phyloP scores from a whole-genome alignment of 2,113 vertebrate species.

The Erpornis zantholeuca region DNA sequence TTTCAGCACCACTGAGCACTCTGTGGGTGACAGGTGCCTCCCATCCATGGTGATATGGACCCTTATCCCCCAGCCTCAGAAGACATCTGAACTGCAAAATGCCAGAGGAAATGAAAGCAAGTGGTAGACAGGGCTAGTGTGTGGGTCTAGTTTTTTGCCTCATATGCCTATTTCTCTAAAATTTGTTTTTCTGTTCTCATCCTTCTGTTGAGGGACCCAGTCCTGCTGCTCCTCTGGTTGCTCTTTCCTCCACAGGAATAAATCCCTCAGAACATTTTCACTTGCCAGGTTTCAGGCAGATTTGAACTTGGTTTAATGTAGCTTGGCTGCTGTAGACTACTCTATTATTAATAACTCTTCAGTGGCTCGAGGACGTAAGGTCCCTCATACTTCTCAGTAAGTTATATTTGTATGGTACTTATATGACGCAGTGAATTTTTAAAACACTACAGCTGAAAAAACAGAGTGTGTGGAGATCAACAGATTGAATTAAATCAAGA shows the following conservation, averaged over 20 bases:
- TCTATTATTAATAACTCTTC: constrained; percentile 43
- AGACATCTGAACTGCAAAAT: neutral
- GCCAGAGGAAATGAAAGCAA: neutral
- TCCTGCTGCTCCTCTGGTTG: neutral
- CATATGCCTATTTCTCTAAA: neutral
- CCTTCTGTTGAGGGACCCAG: neutral
- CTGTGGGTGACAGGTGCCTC: rapidly evolving
- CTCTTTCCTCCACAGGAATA: neutral
- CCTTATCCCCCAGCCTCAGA: neutral
- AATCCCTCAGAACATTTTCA: neutral
- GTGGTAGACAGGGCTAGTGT: neutral
- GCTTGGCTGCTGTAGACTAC: constrained; percentile 25
- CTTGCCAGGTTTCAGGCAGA: neutral
- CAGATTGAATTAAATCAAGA: neutral
- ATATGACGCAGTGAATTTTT: neutral
- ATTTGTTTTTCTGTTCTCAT: neutral
- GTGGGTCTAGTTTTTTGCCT: neutral
- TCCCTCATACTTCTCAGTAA: neutral
- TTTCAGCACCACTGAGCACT: rapidly evolving
- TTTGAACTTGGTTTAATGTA: neutral
- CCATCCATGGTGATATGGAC: rapidly evolving
- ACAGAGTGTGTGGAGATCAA: constrained; percentile 9
- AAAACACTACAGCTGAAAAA: constrained; percentile 51
- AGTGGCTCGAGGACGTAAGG: neutral
- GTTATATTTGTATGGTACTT: constrained; percentile 53